These are phyloP conservation scores for Variabilichromis moorii DNA, from an alignment of 2,113 vertebrate species.

Conservation along the genomic window DNA sequence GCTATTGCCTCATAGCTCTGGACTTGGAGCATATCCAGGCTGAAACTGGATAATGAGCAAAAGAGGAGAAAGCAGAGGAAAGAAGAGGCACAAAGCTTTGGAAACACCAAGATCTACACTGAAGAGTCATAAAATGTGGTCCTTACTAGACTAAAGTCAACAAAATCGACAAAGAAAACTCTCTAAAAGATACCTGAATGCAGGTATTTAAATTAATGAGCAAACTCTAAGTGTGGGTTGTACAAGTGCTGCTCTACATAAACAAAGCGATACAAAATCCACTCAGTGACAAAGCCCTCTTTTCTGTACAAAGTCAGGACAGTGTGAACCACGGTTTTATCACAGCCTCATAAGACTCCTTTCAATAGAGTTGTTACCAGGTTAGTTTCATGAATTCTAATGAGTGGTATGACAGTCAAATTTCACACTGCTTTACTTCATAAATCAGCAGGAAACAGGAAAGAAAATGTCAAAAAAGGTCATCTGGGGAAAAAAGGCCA, in stretches of 20 bases:
- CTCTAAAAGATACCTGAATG: fast-evolving
- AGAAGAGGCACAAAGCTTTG: neutral
- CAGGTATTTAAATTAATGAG: neutral
- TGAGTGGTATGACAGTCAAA: neutral
- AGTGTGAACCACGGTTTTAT: neutral
- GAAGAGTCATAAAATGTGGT: neutral
- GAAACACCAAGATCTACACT: neutral
- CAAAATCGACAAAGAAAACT: neutral
- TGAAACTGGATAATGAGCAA: slow-evolving; percentile 43
- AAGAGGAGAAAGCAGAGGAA: neutral
- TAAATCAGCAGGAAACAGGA: neutral
- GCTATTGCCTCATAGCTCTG: slow-evolving; percentile 38
- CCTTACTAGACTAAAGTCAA: fast-evolving
- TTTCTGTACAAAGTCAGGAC: neutral
- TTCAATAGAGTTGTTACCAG: neutral
- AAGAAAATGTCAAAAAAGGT: neutral
- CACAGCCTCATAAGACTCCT: neutral
- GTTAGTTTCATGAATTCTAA: neutral
- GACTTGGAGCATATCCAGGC: slow-evolving; percentile 47
- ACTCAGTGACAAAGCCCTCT: neutral
- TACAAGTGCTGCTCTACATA: neutral
- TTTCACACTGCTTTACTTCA: neutral
- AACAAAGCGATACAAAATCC: neutral
- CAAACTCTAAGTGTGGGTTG: neutral
- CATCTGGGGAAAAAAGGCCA: neutral